Evolutionary conservation across 2,113 vertebrate species (phyloP), one percentile per base, ranked within the genome.

Genomic region (Neoarius graeffei): DNA sequence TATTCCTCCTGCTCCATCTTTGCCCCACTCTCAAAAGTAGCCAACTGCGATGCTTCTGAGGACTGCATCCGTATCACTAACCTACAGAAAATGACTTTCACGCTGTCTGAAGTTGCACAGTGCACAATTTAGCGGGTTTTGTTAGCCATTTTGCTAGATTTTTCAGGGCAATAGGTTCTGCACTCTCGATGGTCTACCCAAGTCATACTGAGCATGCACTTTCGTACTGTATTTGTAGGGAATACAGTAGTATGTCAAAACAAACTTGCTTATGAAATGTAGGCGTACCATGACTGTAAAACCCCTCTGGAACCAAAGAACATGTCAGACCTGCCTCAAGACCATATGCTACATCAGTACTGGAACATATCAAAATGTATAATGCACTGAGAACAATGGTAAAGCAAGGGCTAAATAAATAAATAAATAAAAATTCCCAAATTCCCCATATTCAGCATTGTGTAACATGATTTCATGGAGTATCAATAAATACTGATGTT

Each of bases 1-100:
- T 66, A 27, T 67, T 50, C 67, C 52, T 59, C 59, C 81, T 67
- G 52, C 79, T 82, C 88, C 73, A 83, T 81, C 73, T 30, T 64
- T 64, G 17, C 54, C n/a, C 25, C 19, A 52, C 60, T 27, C 48
- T 35, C 13, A 30, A 57, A 71, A 74, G 27, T 42, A 52, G 25
- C 81, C 59, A 82, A 20, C 7, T 15, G 19, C 30, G 48, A n/a
- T 66, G 74, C n/a, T 9, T 14, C 15, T 1, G 19, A 86, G 15
- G n/a, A 56, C 17, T 1, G n/a, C 60, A 57, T 35, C 64, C 10
- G 52, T 62, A 11, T 60, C 14, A 5, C n/a, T 27, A 54, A 42
- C 19, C 19, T 25, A 48, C 35, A 62, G 57, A 81, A 14, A 1
- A 6, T 30, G 56, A 42, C 27, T 60, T 81, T 35, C 54, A 19